Conservation (phyloP, 2,888 invertebrate species). For the Melanchra persicariae region DNA sequence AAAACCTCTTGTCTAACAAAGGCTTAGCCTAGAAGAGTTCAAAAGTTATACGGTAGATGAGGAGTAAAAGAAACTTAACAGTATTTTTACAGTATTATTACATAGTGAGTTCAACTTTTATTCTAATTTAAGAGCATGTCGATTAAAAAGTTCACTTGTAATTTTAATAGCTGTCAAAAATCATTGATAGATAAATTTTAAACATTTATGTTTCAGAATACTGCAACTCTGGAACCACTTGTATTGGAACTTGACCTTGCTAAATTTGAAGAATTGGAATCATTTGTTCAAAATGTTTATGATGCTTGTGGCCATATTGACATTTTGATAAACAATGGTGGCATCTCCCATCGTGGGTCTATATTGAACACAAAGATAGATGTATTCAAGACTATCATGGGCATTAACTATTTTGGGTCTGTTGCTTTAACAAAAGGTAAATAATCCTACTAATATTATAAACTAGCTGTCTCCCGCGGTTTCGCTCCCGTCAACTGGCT, state of each 20-base stretch:
- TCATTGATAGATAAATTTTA: background rate
- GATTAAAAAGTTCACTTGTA: background rate
- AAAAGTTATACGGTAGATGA: too few species aligned
- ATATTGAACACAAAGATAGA: slow-evolving; percentile 94
- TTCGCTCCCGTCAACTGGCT: too few species aligned
- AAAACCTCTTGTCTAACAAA: too few species aligned
- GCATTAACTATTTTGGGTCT: slow-evolving; percentile 98
- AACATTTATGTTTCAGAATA: slow-evolving; percentile 80
- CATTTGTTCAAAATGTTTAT: slow-evolving; percentile 92
- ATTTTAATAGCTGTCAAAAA: background rate
- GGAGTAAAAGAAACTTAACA: background rate
- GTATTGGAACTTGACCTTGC: slow-evolving; percentile 94
- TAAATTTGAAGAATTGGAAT: slow-evolving; percentile 92
- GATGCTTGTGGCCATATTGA: slow-evolving; percentile 95
- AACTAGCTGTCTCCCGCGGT: too few species aligned
- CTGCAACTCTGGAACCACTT: slow-evolving; percentile 93
- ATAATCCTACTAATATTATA: too few species aligned
- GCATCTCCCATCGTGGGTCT: slow-evolving; percentile 95
- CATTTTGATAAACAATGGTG: slow-evolving; percentile 98
- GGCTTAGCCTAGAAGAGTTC: too few species aligned
- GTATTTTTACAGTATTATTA: background rate
- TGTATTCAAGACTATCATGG: slow-evolving; percentile 97
- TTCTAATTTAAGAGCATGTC: background rate
- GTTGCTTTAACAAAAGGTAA: slow-evolving; percentile 97
- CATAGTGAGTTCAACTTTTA: background rate